Evolutionary conservation across 2,113 vertebrate genomes (phyloP).

Genomic region (Neoarius graeffei): DNA sequence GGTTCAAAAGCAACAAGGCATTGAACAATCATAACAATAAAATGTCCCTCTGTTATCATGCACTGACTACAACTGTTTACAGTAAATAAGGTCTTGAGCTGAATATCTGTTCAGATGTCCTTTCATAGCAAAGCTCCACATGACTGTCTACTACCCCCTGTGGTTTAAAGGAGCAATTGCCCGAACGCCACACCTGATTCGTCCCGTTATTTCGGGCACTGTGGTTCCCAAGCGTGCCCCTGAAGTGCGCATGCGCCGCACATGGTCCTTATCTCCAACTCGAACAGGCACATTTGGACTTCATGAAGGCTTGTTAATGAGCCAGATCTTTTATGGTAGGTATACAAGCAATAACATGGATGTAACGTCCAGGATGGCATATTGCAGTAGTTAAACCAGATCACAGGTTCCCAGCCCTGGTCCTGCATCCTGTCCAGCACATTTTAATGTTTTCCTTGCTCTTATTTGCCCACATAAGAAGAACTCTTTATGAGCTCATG

Average conservation of each 20-base stretch:
- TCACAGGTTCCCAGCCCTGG: neutral
- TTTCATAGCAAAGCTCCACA: neutral
- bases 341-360: neutral
- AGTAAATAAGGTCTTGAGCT: neutral
- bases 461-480: neutral
- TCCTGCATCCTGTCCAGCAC: neutral
- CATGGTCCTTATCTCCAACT: neutral
- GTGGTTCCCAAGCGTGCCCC: neutral
- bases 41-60: too few relatives aligned
- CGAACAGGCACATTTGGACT: neutral
- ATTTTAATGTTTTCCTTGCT: neutral
- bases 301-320: neutral
- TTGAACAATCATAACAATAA: neutral
- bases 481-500: too few relatives aligned
- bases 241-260: neutral
- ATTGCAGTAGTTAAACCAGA: neutral
- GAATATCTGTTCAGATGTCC: neutral
- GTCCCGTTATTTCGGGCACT: conserved; percentile 34
- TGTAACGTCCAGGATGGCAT: neutral
- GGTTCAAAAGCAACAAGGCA: conserved; percentile 62
- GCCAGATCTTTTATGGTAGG: neutral
- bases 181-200: too few relatives aligned
- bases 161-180: neutral
- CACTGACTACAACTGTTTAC: neutral
- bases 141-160: conserved; percentile 21